Evolutionary conservation across 2,888 invertebrate species (phyloP).

Genomic region (Criorhina ranunculi): DNA sequence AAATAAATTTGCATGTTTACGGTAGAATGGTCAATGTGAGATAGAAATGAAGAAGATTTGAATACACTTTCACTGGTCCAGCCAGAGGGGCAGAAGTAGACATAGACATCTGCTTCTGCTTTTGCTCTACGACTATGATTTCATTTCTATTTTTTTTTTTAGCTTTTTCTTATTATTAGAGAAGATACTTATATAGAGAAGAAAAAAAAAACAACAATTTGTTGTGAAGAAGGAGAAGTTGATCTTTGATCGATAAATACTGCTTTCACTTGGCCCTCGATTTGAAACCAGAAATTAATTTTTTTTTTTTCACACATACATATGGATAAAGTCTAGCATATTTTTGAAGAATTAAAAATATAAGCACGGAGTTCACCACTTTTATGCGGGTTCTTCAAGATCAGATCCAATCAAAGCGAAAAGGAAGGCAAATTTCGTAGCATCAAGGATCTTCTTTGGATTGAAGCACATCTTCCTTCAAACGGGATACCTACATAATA

Average conservation of each 20-base stretch:
- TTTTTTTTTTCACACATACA: too few species aligned
- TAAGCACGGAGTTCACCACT: too few species aligned
- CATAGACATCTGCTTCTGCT: constrained; percentile 37
- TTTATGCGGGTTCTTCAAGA: too few species aligned
- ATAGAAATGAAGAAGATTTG: constrained; percentile 32
- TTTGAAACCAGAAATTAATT: constrained; percentile 22
- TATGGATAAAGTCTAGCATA: too few species aligned
- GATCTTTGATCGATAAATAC: constrained; percentile 51
- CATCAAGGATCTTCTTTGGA: too few species aligned
- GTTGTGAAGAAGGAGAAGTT: constrained; percentile 38
- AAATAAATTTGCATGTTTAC: constrained; percentile 51
- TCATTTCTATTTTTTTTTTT: too few species aligned
- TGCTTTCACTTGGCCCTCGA: constrained; percentile 68
- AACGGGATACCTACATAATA: too few species aligned
- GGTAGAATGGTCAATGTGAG: constrained; percentile 25
- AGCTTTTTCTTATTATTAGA: constrained; percentile 16
- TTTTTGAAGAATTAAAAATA: too few species aligned
- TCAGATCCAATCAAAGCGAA: too few species aligned
- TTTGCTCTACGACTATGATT: constrained; percentile 32
- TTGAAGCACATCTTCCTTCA: too few species aligned
- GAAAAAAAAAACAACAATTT: constrained; percentile 18
- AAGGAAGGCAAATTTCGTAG: too few species aligned
- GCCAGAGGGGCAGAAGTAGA: constrained; percentile 1
- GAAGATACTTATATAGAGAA: neutral
- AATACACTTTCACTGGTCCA: constrained; percentile 63